Evolutionary conservation across 2,113 vertebrate genomes (phyloP).

Genomic region (Halichoerus grypus): DNA sequence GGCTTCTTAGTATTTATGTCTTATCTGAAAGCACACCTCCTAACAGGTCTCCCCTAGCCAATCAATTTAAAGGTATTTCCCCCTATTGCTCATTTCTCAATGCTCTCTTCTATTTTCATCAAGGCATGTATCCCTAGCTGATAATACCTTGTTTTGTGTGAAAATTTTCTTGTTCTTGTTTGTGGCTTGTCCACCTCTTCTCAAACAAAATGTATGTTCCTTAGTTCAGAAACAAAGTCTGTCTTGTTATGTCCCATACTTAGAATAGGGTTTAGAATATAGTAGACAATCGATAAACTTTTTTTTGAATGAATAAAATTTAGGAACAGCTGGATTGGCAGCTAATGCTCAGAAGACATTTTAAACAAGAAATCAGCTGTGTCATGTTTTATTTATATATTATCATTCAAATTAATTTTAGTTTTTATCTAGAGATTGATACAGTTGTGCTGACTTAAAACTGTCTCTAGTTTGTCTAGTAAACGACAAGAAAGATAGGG

Average conservation of each 20-base stretch:
- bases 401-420: constrained; percentile 56
- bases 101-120: background rate
- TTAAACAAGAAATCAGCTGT: background rate
- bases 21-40: background rate
- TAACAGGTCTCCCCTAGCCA: background rate
- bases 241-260: background rate
- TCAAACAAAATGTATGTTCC: background rate
- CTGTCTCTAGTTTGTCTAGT: constrained; percentile 16
- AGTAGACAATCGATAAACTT: background rate
- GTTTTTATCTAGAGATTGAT: constrained; percentile 57
- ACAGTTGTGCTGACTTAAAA: constrained; percentile 46
- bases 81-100: background rate
- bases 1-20: background rate
- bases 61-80: background rate
- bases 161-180: background rate
- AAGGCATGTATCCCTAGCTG: background rate
- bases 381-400: background rate
- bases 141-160: background rate
- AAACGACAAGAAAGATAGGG: constrained; percentile 28
- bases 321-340: background rate
- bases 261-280: background rate
- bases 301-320: background rate
- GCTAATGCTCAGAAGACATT: background rate
- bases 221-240: background rate
- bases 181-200: background rate